These are phyloP conservation scores for Glyphotaelius pellucidus DNA, from an alignment of 2,888 invertebrate genomes.

Conservation along the genomic window DNA sequence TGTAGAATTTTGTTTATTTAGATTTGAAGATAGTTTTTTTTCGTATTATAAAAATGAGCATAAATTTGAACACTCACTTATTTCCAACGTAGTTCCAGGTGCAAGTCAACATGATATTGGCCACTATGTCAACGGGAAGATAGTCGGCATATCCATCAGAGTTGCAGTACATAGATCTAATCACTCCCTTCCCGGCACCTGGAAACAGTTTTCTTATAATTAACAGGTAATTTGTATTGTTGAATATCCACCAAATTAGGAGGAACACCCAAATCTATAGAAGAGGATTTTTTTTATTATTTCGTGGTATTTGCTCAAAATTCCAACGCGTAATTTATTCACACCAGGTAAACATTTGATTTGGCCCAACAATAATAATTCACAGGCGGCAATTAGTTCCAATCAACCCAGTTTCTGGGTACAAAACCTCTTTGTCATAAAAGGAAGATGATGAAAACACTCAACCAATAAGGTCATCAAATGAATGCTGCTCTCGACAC, in stretches of 20 bases:
- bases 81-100: slow-evolving; percentile 82
- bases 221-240: not conserved
- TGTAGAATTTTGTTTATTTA: not conserved
- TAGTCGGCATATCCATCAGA: slow-evolving; percentile 87
- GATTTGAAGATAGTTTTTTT: not conserved
- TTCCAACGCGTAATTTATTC: too few species aligned
- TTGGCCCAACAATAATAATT: too few species aligned
- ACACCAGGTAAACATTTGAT: too few species aligned
- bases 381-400: too few species aligned
- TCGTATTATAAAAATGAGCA: not conserved
- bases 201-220: slow-evolving; percentile 23
- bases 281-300: too few species aligned
- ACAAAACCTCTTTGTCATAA: not conserved
- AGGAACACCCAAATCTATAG: too few species aligned
- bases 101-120: slow-evolving; percentile 84
- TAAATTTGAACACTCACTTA: slow-evolving; percentile 71
- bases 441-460: not conserved
- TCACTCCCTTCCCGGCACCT: slow-evolving; percentile 91
- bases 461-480: too few species aligned
- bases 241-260: too few species aligned
- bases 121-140: slow-evolving; percentile 88
- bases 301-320: too few species aligned
- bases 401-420: too few species aligned
- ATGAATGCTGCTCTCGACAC: too few species aligned
- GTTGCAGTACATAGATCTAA: slow-evolving; percentile 92